A percentile compares a stretch with the other conserved stretches of the same genome.
Conservation (phyloP, 1,140 invertebrate species). For the Euwallacea fornicatus region DNA sequence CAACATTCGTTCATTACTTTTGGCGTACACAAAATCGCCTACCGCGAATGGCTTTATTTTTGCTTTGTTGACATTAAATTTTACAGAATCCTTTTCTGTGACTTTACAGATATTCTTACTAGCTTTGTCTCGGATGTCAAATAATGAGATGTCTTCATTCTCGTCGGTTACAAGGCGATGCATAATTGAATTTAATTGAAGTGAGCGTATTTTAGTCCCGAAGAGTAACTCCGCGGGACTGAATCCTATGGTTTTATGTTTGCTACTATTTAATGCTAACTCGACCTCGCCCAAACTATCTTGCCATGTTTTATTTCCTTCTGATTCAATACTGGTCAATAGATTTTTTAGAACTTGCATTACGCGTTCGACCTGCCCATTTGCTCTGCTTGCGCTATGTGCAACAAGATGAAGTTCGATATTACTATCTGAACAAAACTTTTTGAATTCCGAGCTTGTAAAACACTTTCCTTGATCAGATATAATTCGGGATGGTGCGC, state of each 20-base stretch:
- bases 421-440: not conserved
- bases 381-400: not conserved
- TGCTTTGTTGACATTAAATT: no score
- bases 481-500: constrained; percentile 9
- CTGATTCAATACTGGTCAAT: constrained; percentile 4
- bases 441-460: constrained; percentile 7
- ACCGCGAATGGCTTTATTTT: no score
- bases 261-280: constrained; percentile 13
- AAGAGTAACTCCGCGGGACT: no score
- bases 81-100: no score
- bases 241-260: not conserved
- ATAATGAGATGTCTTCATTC: no score
- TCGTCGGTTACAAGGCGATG: no score
- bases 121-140: no score
- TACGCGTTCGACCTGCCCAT: constrained; percentile 18
- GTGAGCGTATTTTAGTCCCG: no score
- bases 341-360: constrained; percentile 19
- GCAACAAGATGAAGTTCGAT: constrained; percentile 18
- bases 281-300: constrained; percentile 13
- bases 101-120: no score
- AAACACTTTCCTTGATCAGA: constrained; percentile 15
- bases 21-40: no score
- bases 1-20: no score
- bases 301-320: constrained; percentile 7
- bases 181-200: no score